These are phyloP conservation scores for Tetragonula clypearis DNA, from an alignment of 1,140 invertebrate genomes.

Conservation along the genomic window DNA sequence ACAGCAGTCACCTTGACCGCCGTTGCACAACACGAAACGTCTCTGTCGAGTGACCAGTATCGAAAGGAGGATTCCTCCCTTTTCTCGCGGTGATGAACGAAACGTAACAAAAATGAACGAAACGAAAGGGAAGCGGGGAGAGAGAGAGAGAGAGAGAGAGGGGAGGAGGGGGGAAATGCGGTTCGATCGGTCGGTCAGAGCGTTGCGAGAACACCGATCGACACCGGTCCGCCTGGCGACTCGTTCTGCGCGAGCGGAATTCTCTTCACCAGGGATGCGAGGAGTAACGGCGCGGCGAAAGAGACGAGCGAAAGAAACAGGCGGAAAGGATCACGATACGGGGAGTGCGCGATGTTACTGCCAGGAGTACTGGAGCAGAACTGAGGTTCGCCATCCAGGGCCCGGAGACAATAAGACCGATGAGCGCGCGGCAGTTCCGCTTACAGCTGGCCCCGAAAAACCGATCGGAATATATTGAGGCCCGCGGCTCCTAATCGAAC, in stretches of 20 bases:
- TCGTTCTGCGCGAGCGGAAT: slow-evolving; percentile 11
- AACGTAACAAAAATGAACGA: background rate
- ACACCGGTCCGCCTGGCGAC: background rate
- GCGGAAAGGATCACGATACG: slow-evolving; percentile 25
- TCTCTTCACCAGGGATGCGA: slow-evolving; percentile 23
- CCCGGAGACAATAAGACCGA: slow-evolving; percentile 46
- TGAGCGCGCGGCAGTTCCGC: slow-evolving; percentile 30
- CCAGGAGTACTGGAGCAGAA: slow-evolving; percentile 77
- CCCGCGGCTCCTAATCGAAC: background rate
- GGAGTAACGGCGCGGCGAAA: slow-evolving; percentile 37
- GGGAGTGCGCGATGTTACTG: slow-evolving; percentile 69
- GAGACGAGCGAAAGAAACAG: slow-evolving; percentile 13
- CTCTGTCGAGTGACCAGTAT: no score
- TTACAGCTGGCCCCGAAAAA: slow-evolving; percentile 35
- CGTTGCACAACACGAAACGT: background rate
- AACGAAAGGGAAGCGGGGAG: background rate
- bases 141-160: background rate
- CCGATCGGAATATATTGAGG: slow-evolving; percentile 16
- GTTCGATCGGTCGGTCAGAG: background rate
- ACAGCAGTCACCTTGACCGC: slow-evolving; percentile 7
- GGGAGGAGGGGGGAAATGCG: background rate
- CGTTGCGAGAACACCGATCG: background rate
- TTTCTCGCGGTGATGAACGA: background rate
- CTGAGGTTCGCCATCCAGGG: slow-evolving; percentile 71
- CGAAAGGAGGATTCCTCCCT: background rate